Evolutionary conservation across 2,888 invertebrate genomes (phyloP).

Genomic region (Glaucopsyche alexis): DNA sequence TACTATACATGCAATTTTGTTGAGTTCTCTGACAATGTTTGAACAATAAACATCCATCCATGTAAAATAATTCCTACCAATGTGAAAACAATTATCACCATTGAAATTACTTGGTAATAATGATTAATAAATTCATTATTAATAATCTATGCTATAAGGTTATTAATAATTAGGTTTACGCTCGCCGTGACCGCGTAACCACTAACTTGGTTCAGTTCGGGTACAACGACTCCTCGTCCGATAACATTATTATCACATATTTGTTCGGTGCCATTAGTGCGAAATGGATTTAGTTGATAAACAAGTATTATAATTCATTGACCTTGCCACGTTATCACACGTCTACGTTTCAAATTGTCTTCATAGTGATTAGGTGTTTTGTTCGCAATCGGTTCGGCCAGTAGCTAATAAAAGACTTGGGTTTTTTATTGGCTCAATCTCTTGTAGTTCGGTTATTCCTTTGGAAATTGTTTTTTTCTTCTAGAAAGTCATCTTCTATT

Average conservation of each 20-base stretch:
- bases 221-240: conserved; percentile 16
- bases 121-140: background rate
- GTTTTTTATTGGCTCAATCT: conserved; percentile 2
- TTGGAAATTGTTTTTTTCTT: too few relatives aligned
- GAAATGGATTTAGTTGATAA: conserved; percentile 48
- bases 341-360: conserved; percentile 38
- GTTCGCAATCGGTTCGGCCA: background rate
- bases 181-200: conserved; percentile 23
- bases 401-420: background rate
- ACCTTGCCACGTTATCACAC: conserved; percentile 58
- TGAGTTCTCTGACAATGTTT: too few relatives aligned
- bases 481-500: too few relatives aligned
- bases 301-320: conserved; percentile 64
- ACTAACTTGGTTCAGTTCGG: conserved; percentile 22
- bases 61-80: too few relatives aligned
- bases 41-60: too few relatives aligned
- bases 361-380: conserved; percentile 12
- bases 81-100: too few relatives aligned
- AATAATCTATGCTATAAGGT: conserved; percentile 11
- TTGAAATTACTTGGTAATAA: too few relatives aligned
- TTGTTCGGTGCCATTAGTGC: conserved; percentile 32
- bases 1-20: too few relatives aligned
- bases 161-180: conserved; percentile 10
- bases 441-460: background rate
- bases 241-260: conserved; percentile 46